Percentiles rank a stretch among this genome's conserved stretches.
Conservation (phyloP, 2,113 vertebrate species). For the Dromaius novaehollandiae region DNA sequence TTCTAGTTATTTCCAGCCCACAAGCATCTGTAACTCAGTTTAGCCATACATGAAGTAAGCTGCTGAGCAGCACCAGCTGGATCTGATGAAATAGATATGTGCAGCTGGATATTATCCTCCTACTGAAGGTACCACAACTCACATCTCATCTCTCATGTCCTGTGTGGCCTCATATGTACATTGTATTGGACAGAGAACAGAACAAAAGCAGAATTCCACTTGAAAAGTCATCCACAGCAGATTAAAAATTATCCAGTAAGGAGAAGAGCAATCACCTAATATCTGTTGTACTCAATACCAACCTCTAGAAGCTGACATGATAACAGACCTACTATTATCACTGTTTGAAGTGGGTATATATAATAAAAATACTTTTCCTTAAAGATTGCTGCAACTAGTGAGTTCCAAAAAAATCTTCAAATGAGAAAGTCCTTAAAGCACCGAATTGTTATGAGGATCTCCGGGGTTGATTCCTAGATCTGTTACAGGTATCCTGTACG, state of each 20-base stretch:
- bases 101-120: slow-evolving; percentile 45
- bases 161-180: neutral
- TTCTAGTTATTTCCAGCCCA: slow-evolving; percentile 41
- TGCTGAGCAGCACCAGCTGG: slow-evolving; percentile 46
- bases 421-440: neutral
- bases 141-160: neutral
- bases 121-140: slow-evolving; percentile 35
- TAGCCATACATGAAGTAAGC: slow-evolving; percentile 19
- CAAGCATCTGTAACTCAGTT: neutral
- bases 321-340: neutral
- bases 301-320: neutral
- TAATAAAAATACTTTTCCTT: neutral
- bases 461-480: neutral
- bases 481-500: neutral
- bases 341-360: neutral
- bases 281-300: neutral
- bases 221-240: neutral
- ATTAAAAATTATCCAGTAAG: neutral
- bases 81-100: slow-evolving; percentile 34
- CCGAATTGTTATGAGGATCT: neutral
- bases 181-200: neutral
- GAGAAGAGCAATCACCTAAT: neutral
- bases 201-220: neutral
- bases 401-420: neutral
- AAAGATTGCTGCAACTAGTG: neutral